phyloP scores from a whole-genome alignment of 1,140 invertebrate genomes.

The Ceratina calcarata region DNA sequence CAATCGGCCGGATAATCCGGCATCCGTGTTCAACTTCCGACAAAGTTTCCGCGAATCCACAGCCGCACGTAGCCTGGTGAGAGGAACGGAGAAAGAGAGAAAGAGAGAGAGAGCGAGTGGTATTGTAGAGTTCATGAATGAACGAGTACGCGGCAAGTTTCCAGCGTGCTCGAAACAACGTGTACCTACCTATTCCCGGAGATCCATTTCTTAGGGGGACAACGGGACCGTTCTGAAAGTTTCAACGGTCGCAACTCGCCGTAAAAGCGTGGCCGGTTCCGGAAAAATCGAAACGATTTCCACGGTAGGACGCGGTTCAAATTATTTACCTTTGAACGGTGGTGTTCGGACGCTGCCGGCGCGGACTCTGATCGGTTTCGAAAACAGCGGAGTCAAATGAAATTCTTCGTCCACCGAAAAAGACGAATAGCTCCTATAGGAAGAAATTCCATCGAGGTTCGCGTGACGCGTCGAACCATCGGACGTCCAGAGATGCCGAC shows the following conservation, averaged over 20 bases:
- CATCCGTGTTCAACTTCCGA: slow-evolving; percentile 54
- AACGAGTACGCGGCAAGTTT: slow-evolving; percentile 61
- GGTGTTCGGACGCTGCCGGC: too few relatives aligned
- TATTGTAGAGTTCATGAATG: slow-evolving; percentile 68
- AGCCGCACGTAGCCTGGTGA: slow-evolving; percentile 54
- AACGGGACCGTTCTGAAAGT: slow-evolving; percentile 49
- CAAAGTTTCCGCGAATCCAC: slow-evolving; percentile 63
- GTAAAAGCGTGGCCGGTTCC: slow-evolving; percentile 1
- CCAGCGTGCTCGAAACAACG: slow-evolving; percentile 61
- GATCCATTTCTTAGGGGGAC: slow-evolving; percentile 65
- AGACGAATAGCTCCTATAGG: background rate
- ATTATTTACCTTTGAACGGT: too few relatives aligned
- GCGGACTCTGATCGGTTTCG: too few relatives aligned
- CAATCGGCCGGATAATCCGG: slow-evolving; percentile 62
- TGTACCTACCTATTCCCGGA: slow-evolving; percentile 23
- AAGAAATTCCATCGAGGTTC: background rate
- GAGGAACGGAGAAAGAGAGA: background rate
- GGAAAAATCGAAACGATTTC: slow-evolving; percentile 42
- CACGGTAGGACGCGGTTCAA: background rate
- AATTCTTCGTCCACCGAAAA: too few relatives aligned
- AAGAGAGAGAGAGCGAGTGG: background rate
- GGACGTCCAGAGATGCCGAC: background rate
- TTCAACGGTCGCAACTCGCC: slow-evolving; percentile 50
- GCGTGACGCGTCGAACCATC: background rate
- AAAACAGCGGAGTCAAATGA: too few relatives aligned